A percentile compares a stretch with the other conserved stretches of the same genome.
These are phyloP conservation scores for Actinia tenebrosa DNA, from an alignment of 64 coral and sea anemone species.

Conservation along the genomic window DNA sequence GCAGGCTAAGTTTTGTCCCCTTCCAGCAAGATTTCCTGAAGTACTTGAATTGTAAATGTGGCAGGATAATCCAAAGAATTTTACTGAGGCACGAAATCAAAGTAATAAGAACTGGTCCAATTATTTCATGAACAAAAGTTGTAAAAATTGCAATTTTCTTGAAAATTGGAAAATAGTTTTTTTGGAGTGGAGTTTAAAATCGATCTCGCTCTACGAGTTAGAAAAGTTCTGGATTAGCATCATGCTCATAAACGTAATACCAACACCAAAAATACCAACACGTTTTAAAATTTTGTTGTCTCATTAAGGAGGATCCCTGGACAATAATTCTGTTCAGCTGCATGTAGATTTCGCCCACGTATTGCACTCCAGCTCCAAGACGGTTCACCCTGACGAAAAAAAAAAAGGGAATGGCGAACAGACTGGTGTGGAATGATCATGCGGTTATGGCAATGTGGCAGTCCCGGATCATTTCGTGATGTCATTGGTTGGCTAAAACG, in stretches of 20 bases:
- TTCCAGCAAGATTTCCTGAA: slow-evolving; percentile 1
- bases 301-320: neutral
- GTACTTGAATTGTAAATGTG: neutral
- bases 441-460: neutral
- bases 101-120: neutral
- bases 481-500: neutral
- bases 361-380: neutral
- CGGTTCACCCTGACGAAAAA: neutral
- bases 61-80: neutral
- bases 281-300: neutral
- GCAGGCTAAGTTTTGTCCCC: no score
- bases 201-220: neutral
- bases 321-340: neutral
- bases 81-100: neutral
- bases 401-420: neutral
- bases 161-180: neutral
- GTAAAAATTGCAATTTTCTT: neutral
- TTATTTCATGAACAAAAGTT: neutral
- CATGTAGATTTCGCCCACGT: neutral
- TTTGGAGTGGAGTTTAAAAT: neutral
- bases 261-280: neutral
- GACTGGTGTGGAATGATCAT: neutral
- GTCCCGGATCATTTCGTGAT: neutral
- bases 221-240: neutral
- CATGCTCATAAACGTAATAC: neutral